These are phyloP conservation scores for Columbina picui DNA, from an alignment of 2,113 vertebrate species.

Conservation along the genomic window DNA sequence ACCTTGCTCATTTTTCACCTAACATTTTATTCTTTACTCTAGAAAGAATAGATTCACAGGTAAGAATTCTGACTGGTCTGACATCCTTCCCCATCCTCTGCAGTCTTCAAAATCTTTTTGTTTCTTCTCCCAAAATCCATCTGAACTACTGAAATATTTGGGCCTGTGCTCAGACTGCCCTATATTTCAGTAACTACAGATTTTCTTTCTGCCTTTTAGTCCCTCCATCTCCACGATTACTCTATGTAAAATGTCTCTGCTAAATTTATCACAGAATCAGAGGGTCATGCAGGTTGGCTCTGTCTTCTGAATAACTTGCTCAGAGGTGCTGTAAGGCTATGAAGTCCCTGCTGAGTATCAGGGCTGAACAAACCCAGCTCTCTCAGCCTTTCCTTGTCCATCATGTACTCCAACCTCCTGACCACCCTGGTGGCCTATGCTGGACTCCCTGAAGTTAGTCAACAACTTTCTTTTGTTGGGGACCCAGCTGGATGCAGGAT, in stretches of 20 bases:
- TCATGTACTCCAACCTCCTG: not conserved
- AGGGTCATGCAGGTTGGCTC: not conserved
- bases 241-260: not conserved
- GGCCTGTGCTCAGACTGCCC: not conserved
- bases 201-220: not conserved
- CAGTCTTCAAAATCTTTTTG: not conserved
- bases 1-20: not conserved
- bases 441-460: constrained; percentile 32
- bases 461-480: constrained; percentile 15
- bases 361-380: not conserved
- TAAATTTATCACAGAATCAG: not conserved
- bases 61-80: not conserved
- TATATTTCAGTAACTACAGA: not conserved
- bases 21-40: not conserved
- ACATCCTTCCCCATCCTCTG: not conserved
- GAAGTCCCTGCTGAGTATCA: not conserved
- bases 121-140: not conserved
- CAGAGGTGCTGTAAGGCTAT: not conserved
- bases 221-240: not conserved
- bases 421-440: not conserved
- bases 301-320: not conserved
- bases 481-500: not conserved
- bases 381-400: not conserved
- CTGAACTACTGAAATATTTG: not conserved
- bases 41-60: not conserved